These are phyloP conservation scores for Enteromius radiatus DNA, from an alignment of 2,797 vertebrate genomes.

Conservation along the genomic window DNA sequence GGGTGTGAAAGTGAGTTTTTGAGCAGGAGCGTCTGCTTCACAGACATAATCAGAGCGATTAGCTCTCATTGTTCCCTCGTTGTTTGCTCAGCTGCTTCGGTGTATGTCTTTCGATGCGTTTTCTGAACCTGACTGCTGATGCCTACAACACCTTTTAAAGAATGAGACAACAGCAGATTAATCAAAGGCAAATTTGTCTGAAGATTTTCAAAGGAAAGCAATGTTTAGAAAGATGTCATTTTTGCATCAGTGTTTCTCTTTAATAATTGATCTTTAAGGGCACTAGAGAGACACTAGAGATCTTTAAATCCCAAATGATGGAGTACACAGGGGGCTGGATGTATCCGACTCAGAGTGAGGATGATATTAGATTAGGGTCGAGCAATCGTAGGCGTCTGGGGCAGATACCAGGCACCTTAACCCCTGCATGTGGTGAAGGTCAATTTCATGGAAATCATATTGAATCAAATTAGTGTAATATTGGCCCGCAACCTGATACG, in stretches of 20 bases:
- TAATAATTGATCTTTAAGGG: background rate
- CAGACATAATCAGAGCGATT: constrained; percentile 57
- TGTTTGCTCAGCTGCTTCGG: constrained; percentile 63
- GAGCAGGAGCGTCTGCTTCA: constrained; percentile 36
- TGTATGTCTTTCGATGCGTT: background rate
- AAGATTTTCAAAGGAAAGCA: background rate
- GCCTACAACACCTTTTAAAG: background rate
- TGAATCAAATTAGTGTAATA: background rate
- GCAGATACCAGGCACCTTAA: background rate
- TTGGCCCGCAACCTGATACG: background rate
- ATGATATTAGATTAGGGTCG: background rate
- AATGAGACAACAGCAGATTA: background rate
- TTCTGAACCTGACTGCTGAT: constrained; percentile 3
- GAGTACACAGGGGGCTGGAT: background rate
- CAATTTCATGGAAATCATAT: background rate
- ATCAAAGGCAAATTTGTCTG: background rate
- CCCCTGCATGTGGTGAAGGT: background rate
- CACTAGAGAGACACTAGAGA: background rate
- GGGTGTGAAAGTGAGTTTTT: constrained; percentile 39
- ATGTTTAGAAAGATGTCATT: background rate
- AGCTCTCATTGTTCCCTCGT: constrained; percentile 57
- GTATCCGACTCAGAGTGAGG: background rate
- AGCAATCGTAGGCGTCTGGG: background rate
- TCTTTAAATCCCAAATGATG: background rate
- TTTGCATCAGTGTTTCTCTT: background rate